Evolutionary conservation across 2,888 invertebrate genomes (phyloP), one percentile per base, ranked within the genome.

Genomic region (Zele albiditarsus): DNA sequence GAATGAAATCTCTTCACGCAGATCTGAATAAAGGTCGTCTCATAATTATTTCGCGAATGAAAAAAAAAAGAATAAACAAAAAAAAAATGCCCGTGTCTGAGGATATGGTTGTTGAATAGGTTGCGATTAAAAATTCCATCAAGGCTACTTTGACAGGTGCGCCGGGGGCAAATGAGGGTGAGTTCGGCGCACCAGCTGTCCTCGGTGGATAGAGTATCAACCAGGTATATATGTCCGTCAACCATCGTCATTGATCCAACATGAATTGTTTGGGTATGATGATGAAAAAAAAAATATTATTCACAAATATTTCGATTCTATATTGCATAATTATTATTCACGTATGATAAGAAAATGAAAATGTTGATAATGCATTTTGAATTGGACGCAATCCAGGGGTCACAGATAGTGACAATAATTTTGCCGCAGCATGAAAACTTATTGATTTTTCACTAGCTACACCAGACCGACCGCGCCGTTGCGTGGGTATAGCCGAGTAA

Each of bases 371-470:
- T 38, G 53, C 49, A 10, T 2, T 60, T 62, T 20, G 23, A 8
- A 16, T n/a, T 69, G 42, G 33, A 68, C 23, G 12, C 65, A 78
- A 70, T 58, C 33, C 58, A 60, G 42, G 42, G 42, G 38, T 60
- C 38, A 42, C 14, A 69, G 60, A 71, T 49, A 67, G 77, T 80
- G 87, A 86, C 87, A 88, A 87, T 83, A 87, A 84, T 87, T 89
- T 86, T 84, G 82, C 89, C 85, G 88, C 88, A 86, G 82, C 87
- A 88, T 88, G 86, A 23, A 87, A 83, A 84, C 82, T 84, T 89
- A 89, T 89, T 89, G 89, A 89, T 89, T 89, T 89, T 89, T 84
- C 80, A 71, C 78, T 76, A 79, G 79, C 80, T 58, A 67, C 58
- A 60, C 42, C 28, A 70, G 68, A 63, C 23, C 60, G 79, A 77